Evolutionary conservation across 2,888 invertebrate genomes (phyloP).

Genomic region (Torymus aiolomorphi): DNA sequence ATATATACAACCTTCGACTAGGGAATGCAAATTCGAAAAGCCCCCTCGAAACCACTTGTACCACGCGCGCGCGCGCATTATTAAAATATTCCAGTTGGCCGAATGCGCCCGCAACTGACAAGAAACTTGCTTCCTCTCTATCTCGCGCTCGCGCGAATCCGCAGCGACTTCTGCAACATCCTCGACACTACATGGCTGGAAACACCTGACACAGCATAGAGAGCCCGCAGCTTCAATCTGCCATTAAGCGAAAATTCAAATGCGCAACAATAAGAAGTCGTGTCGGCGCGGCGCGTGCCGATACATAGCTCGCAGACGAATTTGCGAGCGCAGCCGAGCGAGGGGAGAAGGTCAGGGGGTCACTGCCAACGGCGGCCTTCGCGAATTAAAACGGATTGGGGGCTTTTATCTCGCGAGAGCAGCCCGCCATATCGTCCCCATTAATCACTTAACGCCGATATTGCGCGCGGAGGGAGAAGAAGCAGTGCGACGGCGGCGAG

Average conservation of each 20-base stretch:
- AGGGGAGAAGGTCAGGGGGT: conserved; percentile 46
- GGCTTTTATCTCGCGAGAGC: conserved; percentile 35
- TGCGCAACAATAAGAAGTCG: not conserved
- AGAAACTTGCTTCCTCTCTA: too few relatives aligned
- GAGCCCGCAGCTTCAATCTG: too few relatives aligned
- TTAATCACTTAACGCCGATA: conserved; percentile 54
- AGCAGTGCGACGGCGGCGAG: not conserved
- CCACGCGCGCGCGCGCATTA: too few relatives aligned
- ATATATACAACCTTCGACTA: too few relatives aligned
- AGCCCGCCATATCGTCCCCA: conserved; percentile 32
- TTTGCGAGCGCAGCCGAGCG: not conserved
- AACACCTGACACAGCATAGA: too few relatives aligned
- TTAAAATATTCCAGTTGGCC: too few relatives aligned
- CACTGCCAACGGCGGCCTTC: conserved; percentile 51
- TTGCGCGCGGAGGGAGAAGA: conserved; percentile 8
- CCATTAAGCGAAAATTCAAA: not conserved
- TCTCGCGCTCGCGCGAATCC: too few relatives aligned
- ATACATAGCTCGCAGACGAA: not conserved
- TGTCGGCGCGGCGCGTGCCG: not conserved
- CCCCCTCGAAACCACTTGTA: too few relatives aligned
- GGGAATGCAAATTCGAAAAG: too few relatives aligned
- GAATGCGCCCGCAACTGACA: too few relatives aligned
- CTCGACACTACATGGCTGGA: too few relatives aligned
- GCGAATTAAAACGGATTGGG: conserved; percentile 50
- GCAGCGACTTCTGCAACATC: too few relatives aligned